Evolutionary conservation across 2,888 invertebrate species (phyloP).

Genomic region (Ectobius pallidus): DNA sequence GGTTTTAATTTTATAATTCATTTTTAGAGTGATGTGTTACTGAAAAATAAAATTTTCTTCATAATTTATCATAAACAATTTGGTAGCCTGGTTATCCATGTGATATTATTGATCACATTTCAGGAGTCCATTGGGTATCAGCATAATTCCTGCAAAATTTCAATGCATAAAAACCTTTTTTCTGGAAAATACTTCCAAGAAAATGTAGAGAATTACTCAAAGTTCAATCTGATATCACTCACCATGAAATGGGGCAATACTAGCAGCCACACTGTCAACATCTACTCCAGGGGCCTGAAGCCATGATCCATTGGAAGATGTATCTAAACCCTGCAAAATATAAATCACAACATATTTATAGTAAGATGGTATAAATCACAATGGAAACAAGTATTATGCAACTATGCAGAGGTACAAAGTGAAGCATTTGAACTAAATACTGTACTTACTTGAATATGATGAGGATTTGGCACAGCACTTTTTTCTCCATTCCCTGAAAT

Average conservation of each 20-base stretch:
- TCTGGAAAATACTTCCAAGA: not conserved
- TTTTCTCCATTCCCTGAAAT: not conserved
- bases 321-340: not conserved
- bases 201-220: not conserved
- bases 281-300: constrained; percentile 47
- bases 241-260: constrained; percentile 41
- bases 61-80: too few relatives aligned
- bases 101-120: too few relatives aligned
- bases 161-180: not conserved
- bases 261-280: constrained; percentile 48
- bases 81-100: too few relatives aligned
- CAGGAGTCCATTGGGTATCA: too few relatives aligned
- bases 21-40: too few relatives aligned
- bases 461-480: not conserved
- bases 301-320: constrained; percentile 35
- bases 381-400: not conserved
- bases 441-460: not conserved
- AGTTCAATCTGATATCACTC: not conserved
- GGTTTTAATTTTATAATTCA: too few relatives aligned
- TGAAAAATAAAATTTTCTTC: too few relatives aligned
- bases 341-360: too few relatives aligned
- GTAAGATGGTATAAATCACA: not conserved
- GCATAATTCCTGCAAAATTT: not conserved
- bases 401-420: not conserved
- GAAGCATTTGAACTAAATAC: not conserved